phyloP scores from a whole-genome alignment of 2,888 invertebrate species.

The Conchocele bisecta region DNA sequence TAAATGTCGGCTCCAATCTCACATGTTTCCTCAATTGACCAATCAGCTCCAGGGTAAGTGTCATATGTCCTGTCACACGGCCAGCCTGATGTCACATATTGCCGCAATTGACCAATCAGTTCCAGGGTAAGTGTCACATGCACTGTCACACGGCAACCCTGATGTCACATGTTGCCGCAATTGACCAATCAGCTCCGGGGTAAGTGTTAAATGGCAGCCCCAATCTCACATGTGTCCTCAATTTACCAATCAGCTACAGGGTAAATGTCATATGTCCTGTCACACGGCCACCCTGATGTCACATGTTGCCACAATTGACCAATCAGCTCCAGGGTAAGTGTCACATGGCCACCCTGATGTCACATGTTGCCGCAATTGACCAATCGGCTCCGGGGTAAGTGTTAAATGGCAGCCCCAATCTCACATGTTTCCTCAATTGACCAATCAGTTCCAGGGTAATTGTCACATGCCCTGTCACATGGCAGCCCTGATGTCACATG shows the following conservation, averaged over 20 bases:
- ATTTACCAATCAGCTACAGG: no score
- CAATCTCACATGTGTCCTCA: no score
- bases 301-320: constrained; percentile 44
- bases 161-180: constrained; percentile 66
- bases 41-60: no score
- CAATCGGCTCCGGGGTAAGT: no score
- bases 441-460: no score
- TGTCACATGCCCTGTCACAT: constrained; percentile 83
- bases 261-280: no score
- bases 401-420: no score
- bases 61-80: constrained; percentile 82
- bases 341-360: constrained; percentile 78
- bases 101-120: constrained; percentile 12
- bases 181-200: constrained; percentile 13
- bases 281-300: constrained; percentile 79
- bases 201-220: no score
- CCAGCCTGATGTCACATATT: constrained; percentile 73
- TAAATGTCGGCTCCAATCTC: no score
- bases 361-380: constrained; percentile 46
- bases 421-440: no score
- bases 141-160: constrained; percentile 81
- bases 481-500: constrained; percentile 74
- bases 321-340: constrained; percentile 19
- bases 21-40: no score
- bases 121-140: constrained; percentile 25